Evolutionary conservation across 2,888 invertebrate genomes (phyloP).

Genomic region (Chirona hameri): DNA sequence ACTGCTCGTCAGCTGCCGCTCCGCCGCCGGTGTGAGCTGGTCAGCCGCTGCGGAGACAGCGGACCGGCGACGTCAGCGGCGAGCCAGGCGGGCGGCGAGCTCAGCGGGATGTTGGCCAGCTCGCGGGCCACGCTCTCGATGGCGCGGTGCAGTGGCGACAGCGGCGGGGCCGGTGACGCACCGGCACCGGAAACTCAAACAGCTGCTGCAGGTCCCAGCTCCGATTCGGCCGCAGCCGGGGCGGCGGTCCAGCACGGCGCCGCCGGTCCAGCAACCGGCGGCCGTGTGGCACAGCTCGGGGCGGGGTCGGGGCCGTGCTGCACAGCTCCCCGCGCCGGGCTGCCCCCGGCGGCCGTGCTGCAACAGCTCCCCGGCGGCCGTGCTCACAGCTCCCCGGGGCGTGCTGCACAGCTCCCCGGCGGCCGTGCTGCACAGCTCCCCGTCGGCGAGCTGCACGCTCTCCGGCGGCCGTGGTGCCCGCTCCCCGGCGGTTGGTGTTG

Average conservation of each 20-base stretch:
- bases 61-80: neutral
- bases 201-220: neutral
- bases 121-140: conserved; percentile 13
- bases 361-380: no score
- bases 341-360: no score
- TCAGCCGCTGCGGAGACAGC: neutral
- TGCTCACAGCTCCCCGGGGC: no score
- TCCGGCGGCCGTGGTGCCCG: no score
- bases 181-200: neutral
- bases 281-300: no score
- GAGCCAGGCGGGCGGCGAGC: conserved; percentile 10
- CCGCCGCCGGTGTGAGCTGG: neutral
- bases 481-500: no score
- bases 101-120: neutral
- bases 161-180: neutral
- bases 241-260: no score
- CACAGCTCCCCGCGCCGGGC: no score
- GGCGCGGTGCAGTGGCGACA: neutral
- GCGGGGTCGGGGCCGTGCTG: no score
- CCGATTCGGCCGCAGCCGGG: neutral
- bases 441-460: no score
- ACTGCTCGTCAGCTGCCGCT: neutral
- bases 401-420: no score
- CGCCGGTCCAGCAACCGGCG: neutral
- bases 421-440: no score